Conservation (phyloP, 2,113 vertebrate genomes). For the Falco punctatus region DNA sequence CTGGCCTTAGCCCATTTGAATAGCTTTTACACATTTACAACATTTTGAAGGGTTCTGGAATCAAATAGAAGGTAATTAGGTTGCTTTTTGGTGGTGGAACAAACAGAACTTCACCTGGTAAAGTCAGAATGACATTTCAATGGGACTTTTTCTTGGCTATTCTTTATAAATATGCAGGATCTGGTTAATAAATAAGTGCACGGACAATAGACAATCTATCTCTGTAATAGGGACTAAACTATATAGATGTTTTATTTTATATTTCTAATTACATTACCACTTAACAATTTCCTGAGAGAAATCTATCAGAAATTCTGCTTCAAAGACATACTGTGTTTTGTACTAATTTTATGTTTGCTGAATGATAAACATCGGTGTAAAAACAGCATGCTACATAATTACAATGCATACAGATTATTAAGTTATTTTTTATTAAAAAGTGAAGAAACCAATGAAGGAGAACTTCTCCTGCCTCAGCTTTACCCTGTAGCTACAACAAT, state of each 20-base stretch:
- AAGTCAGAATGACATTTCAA: constrained; percentile 53
- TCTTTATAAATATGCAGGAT: constrained; percentile 18
- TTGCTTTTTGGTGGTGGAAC: background rate
- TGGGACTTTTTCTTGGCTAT: background rate
- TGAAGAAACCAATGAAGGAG: background rate
- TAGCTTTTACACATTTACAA: constrained; percentile 18
- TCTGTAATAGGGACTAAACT: constrained; percentile 1
- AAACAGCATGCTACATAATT: background rate
- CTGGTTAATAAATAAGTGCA: constrained; percentile 16
- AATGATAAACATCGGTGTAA: background rate
- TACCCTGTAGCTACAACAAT: background rate
- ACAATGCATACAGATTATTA: background rate
- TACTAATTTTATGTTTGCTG: background rate
- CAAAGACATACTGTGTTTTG: background rate
- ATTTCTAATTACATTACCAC: background rate
- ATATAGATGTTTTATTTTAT: background rate
- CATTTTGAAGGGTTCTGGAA: constrained; percentile 29
- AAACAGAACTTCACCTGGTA: constrained; percentile 39
- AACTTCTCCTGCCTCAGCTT: background rate
- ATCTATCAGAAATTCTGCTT: background rate
- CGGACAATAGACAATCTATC: background rate
- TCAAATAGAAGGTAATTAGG: constrained; percentile 18
- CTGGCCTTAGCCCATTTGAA: constrained; percentile 16
- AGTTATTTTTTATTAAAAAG: background rate
- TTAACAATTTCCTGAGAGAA: background rate